A percentile compares a stretch with the other conserved stretches of the same genome.
These are phyloP conservation scores for Exocentrus adspersus DNA, from an alignment of 2,888 invertebrate species.

Conservation along the genomic window DNA sequence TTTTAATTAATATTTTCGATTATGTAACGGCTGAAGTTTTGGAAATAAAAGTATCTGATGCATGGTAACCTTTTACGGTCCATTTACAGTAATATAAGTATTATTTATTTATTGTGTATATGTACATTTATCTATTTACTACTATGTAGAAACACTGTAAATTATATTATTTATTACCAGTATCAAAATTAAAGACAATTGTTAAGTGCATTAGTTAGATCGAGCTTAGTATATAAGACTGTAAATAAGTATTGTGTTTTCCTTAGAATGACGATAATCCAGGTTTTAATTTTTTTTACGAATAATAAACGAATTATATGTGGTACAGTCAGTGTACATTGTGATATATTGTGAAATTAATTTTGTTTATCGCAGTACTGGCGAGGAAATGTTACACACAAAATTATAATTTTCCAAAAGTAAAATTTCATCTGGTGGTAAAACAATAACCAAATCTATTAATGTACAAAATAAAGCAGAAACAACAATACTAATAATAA, in stretches of 20 bases:
- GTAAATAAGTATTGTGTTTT: constrained; percentile 50
- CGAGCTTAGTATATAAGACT: constrained; percentile 56
- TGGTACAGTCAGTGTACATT: constrained; percentile 57
- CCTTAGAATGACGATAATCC: constrained; percentile 39
- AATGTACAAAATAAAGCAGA: no score
- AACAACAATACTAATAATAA: no score
- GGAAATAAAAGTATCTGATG: background rate
- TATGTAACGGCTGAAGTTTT: background rate
- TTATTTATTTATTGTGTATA: constrained; percentile 47
- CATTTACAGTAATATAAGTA: no score
- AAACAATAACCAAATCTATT: background rate
- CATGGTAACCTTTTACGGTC: constrained; percentile 13
- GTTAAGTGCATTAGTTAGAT: constrained; percentile 46
- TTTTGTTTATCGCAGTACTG: constrained; percentile 28
- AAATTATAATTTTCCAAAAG: constrained; percentile 37
- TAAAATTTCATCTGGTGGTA: background rate
- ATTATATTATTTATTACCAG: constrained; percentile 45
- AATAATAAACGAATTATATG: constrained; percentile 56
- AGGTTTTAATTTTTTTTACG: constrained; percentile 31
- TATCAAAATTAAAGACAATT: constrained; percentile 46
- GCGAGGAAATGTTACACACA: constrained; percentile 24
- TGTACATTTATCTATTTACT: constrained; percentile 48
- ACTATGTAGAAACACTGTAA: constrained; percentile 42
- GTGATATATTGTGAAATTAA: constrained; percentile 55
- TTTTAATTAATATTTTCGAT: background rate